Conservation (phyloP, 2,797 vertebrate genomes). For the Liparis tanakae region DNA sequence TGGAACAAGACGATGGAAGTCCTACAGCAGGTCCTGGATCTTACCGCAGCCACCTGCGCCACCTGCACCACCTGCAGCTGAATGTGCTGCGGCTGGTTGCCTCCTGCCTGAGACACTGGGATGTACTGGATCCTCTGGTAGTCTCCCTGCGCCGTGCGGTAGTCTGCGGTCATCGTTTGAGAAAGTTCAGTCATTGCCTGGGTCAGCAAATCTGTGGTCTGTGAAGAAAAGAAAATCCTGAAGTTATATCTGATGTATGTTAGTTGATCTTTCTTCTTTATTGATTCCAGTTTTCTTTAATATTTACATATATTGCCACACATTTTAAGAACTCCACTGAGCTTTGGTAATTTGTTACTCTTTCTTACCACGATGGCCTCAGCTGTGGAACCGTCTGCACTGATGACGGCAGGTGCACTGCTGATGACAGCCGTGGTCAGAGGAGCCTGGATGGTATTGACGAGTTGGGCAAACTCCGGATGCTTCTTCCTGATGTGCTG, state of each 20-base stretch:
- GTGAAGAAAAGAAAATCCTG: slow-evolving; percentile 23
- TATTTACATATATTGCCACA: not conserved
- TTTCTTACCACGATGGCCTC: slow-evolving; percentile 94
- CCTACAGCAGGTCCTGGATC: slow-evolving; percentile 16
- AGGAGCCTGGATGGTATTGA: slow-evolving; percentile 86
- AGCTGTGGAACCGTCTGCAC: slow-evolving; percentile 85
- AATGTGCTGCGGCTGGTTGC: slow-evolving; percentile 92
- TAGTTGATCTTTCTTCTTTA: not conserved
- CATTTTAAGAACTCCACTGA: not conserved
- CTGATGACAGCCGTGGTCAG: slow-evolving; percentile 91
- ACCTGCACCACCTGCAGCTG: slow-evolving; percentile 98
- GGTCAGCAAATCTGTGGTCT: slow-evolving; percentile 97
- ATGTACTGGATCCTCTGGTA: slow-evolving; percentile 98
- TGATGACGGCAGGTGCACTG: slow-evolving; percentile 88
- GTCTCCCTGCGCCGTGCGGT: slow-evolving; percentile 92
- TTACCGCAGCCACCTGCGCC: slow-evolving; percentile 94
- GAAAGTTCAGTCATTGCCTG: slow-evolving; percentile 99
- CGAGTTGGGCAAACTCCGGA: slow-evolving; percentile 90
- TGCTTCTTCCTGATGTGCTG: slow-evolving; percentile 99
- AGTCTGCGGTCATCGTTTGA: slow-evolving; percentile 95
- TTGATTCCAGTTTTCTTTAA: not conserved
- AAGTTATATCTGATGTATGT: not conserved
- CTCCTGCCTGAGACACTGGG: slow-evolving; percentile 90
- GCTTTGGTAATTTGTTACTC: not conserved
- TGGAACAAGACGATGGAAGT: not conserved